Conservation (phyloP, 2,113 vertebrate genomes). For the Perca schrenkii region DNA sequence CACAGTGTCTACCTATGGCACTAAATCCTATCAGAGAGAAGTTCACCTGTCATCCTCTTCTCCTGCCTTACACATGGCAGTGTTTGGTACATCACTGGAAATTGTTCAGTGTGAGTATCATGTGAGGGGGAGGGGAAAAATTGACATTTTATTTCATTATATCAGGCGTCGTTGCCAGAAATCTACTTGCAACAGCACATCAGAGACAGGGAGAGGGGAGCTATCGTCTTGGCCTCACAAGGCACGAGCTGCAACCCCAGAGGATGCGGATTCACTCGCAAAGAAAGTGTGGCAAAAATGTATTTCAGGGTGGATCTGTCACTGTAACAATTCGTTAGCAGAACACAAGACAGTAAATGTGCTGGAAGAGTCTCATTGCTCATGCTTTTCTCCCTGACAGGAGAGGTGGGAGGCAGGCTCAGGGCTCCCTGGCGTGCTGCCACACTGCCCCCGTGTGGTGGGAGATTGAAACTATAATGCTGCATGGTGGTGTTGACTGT, state of each 20-base stretch:
- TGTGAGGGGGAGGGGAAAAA: not conserved
- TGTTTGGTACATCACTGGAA: not conserved
- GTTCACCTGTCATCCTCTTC: not conserved
- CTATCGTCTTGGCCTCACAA: not conserved
- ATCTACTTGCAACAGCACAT: slow-evolving; percentile 23
- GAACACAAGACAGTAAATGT: slow-evolving; percentile 33
- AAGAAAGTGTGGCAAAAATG: slow-evolving; percentile 34
- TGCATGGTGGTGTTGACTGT: not conserved
- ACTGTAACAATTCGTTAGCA: slow-evolving; percentile 30
- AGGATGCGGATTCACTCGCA: slow-evolving; percentile 47
- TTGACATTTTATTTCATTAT: not conserved
- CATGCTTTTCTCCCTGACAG: not conserved
- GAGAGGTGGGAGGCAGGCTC: not conserved
- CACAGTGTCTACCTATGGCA: not conserved
- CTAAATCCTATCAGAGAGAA: slow-evolving; percentile 20
- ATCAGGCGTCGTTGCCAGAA: not conserved
- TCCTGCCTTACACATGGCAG: not conserved
- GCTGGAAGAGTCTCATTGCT: slow-evolving; percentile 23
- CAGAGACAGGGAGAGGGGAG: not conserved
- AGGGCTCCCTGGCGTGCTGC: slow-evolving; percentile 10
- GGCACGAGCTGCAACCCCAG: not conserved
- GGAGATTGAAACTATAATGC: not conserved
- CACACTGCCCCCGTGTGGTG: slow-evolving; percentile 53
- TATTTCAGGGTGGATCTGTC: slow-evolving; percentile 56
- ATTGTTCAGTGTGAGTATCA: slow-evolving; percentile 18